A percentile compares a stretch with the other conserved stretches of the same genome.
Conservation (phyloP, 1,140 invertebrate genomes). For the Dysdera silvatica region DNA sequence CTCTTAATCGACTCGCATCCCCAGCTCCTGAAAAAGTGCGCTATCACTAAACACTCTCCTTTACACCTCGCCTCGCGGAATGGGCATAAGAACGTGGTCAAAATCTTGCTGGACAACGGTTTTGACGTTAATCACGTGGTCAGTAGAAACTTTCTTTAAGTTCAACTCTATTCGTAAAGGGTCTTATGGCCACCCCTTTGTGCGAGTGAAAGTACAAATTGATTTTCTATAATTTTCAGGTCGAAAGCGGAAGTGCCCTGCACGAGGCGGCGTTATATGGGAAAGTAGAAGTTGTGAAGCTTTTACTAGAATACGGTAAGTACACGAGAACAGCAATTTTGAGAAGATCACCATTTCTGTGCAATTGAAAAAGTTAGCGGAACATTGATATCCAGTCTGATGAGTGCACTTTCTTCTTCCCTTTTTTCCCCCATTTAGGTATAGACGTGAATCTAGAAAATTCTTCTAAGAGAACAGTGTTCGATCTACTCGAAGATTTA, state of each 20-base stretch:
- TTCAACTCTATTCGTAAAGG: neutral
- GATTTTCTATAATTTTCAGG: slow-evolving; percentile 46
- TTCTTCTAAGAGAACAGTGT: slow-evolving; percentile 68
- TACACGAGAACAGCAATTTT: neutral
- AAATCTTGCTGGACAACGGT: slow-evolving; percentile 69
- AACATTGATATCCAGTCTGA: neutral
- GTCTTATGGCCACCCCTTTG: too few relatives aligned
- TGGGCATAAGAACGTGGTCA: slow-evolving; percentile 83
- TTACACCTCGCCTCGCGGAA: slow-evolving; percentile 88
- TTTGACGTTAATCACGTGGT: slow-evolving; percentile 69
- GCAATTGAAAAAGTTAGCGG: neutral
- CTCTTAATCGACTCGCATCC: slow-evolving; percentile 54
- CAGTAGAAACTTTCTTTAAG: slow-evolving; percentile 2
- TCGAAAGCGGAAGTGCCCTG: slow-evolving; percentile 78
- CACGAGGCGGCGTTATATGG: slow-evolving; percentile 92
- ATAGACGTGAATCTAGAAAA: slow-evolving; percentile 73
- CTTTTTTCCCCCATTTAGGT: slow-evolving; percentile 48
- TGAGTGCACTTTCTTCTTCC: neutral
- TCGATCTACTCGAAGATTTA: slow-evolving; percentile 77
- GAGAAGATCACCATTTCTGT: neutral
- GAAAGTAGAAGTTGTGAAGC: slow-evolving; percentile 79
- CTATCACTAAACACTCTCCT: slow-evolving; percentile 59
- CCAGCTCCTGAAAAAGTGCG: neutral
- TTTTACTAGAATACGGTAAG: slow-evolving; percentile 59
- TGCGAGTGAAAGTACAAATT: too few relatives aligned